Evolutionary conservation across 2,113 vertebrate species (phyloP), one percentile per base, ranked within the genome.

Genomic region (Rutilus rutilus): DNA sequence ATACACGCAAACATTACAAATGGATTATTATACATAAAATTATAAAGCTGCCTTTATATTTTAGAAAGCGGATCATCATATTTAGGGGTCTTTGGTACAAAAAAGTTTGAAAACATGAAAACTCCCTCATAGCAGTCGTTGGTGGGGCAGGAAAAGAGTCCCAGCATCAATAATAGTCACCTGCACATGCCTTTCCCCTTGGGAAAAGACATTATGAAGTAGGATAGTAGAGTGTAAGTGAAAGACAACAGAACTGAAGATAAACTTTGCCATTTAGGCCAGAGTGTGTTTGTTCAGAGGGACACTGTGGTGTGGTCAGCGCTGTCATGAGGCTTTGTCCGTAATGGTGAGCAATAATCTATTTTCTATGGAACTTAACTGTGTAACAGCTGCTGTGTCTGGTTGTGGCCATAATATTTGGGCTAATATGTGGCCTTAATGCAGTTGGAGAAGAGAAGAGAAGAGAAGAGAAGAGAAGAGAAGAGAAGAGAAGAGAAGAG

Each of bases 131-230:
- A 42, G 60, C 73, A 88, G 79, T 85, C 74, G 89, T 84, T 65
- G 86, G 79, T 86, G 88, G 87, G 85, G 82, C 88, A 90, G 90
- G 90, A 91, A 91, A 87, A 89, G 90, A 90, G 87, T 89, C 84
- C 50, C 52, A 78, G 60, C 64, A 90, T 93, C 86, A 92, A 92
- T 94, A 93, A 93, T 93, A 85, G 74, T 92, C 90, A 89, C 85
- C 59, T 86, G 67, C 45, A 25, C 57, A 73, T 75, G 81, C 54
- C 64, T 69, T 47, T 39, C 67, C 82, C 77, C 85, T 79, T 2
- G 67, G 86, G 86, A 82, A 23, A 64, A 45, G 36, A 64, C 21
- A 42, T 79, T 62, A 76, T 47, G 78, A 78, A 84, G 59, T 27
- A 82, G 62, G 85, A 85, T 36, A 71, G 79, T 30, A 74, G 25